Base-by-base conservation (phyloP, 1,140 invertebrate genomes). In the Drosophila pseudoobscura region DNA sequence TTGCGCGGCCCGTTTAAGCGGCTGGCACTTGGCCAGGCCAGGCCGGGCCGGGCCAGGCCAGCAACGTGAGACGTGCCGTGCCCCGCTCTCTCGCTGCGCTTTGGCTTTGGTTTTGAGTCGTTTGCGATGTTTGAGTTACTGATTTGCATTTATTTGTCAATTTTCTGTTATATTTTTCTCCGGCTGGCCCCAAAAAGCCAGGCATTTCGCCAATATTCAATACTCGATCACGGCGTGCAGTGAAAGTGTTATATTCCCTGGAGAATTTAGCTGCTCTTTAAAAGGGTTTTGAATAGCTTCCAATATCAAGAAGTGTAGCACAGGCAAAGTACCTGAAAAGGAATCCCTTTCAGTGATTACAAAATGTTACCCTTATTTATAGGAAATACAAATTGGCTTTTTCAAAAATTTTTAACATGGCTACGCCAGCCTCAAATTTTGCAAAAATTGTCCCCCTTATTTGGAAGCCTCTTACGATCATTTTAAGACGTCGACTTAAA, bases 91-190 rank as follows among this genome's bases (percentile, higher is more conserved):
- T 78, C 64, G 59, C 44, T 78, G 61, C 69, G 61, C 55, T 75
- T 71, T 55, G 62, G 49, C 26, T 71, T 3, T 13, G 35, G 0
- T 11, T 49, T 66, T 65, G 52, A 61, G 69, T 45, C 54, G 39
- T 51, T 64, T 71, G 43, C n/a, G 35, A 35, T 87, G 65, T 87
- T 87, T 87, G 83, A 88, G 75, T 88, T 69, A 88, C 56, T 68
- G 64, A 88, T 87, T 87, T 88, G 82, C 82, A 87, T 87, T 88
- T 75, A 59, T 87, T 88, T 87, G 82, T 75, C 56, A 66, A 68
- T 69, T 69, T 61, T 63, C 59, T 75, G 65, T 72, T 82, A 75
- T 68, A 64, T 59, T 54, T 58, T 65, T 55, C 47, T 46, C 44
- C 41, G n/a, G 22, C 35, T 45, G 57, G 69, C 69, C 20, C 29